Evolutionary conservation across 2,797 vertebrate species (phyloP).

Genomic region (Gymnocypris eckloni): DNA sequence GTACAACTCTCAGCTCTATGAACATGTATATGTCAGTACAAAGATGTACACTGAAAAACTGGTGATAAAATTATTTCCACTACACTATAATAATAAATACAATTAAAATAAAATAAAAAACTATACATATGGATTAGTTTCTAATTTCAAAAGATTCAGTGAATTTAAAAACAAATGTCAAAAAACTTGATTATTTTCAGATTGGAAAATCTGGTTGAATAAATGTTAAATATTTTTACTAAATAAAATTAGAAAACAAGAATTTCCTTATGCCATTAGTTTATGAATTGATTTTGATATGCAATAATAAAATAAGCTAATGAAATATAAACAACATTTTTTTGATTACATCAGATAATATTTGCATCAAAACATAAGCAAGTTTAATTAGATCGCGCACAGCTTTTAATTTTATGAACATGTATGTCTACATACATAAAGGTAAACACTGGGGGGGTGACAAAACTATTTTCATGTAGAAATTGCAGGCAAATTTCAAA

Average conservation of each 20-base stretch:
- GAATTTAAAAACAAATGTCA: background rate
- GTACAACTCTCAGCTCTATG: background rate
- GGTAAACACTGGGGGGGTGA: background rate
- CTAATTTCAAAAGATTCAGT: slow-evolving; percentile 52
- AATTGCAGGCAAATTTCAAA: background rate
- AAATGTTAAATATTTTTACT: background rate
- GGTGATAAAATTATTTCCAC: background rate
- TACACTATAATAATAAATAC: background rate
- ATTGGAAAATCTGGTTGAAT: background rate
- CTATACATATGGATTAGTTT: slow-evolving; percentile 54
- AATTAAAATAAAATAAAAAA: background rate
- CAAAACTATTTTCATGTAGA: background rate
- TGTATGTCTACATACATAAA: background rate
- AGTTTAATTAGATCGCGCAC: background rate
- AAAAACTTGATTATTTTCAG: background rate
- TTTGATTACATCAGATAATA: background rate
- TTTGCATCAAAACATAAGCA: background rate
- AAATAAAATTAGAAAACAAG: background rate
- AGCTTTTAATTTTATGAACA: background rate
- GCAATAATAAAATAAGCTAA: background rate
- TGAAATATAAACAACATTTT: background rate
- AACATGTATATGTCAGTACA: background rate
- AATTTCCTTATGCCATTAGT: background rate
- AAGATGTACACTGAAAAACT: background rate
- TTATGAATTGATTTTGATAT: background rate